Conservation (phyloP, 2,113 vertebrate species). For the Dicaeum eximium region DNA sequence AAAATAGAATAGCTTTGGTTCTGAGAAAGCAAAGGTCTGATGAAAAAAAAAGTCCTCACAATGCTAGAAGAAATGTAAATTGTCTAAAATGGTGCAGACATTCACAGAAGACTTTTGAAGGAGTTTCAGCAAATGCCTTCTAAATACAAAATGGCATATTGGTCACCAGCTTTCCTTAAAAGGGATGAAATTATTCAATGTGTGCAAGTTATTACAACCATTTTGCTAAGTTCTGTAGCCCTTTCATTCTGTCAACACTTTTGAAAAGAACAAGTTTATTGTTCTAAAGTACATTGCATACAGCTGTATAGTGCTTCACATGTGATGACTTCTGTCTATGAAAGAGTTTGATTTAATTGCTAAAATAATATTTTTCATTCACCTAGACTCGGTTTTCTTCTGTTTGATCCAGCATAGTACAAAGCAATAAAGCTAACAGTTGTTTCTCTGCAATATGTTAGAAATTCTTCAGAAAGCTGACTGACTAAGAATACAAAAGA, state of each 20-base stretch:
- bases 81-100: background rate
- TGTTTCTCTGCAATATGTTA: background rate
- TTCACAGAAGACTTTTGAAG: background rate
- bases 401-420: background rate
- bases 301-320: background rate
- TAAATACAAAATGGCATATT: background rate
- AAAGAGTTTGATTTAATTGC: slow-evolving; percentile 7
- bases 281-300: background rate
- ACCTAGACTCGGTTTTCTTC: background rate
- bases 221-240: background rate
- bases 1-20: background rate
- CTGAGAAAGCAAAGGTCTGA: background rate
- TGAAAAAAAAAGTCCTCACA: background rate
- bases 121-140: background rate
- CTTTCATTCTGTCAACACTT: background rate
- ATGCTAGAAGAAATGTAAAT: background rate
- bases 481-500: background rate
- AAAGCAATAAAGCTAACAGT: slow-evolving; percentile 8
- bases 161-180: background rate
- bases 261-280: background rate
- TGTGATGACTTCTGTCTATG: background rate
- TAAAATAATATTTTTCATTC: background rate
- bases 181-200: background rate
- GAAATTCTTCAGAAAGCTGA: background rate
- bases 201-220: background rate